These are phyloP conservation scores for Phoxinus dragarum DNA, from an alignment of 2,797 vertebrate species.

Conservation along the genomic window DNA sequence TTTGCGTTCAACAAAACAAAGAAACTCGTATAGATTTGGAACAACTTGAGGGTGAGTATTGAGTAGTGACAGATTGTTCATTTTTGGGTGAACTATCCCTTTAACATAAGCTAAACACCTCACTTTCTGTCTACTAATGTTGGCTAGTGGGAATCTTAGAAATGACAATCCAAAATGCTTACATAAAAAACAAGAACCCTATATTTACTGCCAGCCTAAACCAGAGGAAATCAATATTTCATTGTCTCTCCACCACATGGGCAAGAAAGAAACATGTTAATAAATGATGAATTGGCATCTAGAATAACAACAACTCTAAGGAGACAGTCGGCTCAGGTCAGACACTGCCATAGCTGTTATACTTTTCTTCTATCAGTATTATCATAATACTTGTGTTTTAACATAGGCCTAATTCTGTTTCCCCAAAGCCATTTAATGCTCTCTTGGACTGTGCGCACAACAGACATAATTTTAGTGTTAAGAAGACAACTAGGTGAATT, in stretches of 20 bases:
- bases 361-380: neutral
- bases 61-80: neutral
- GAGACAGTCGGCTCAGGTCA: constrained; percentile 59
- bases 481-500: neutral
- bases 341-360: neutral
- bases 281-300: constrained; percentile 74
- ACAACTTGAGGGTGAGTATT: too few species aligned
- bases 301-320: constrained; percentile 70
- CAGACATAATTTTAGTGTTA: neutral
- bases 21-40: too few species aligned
- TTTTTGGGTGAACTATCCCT: neutral
- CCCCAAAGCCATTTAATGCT: neutral
- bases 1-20: too few species aligned
- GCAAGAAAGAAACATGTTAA: constrained; percentile 68
- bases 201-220: constrained; percentile 49
- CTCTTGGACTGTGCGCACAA: neutral
- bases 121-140: neutral
- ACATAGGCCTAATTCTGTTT: neutral
- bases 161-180: constrained; percentile 55
- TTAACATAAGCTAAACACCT: neutral
- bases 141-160: neutral
- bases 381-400: neutral
- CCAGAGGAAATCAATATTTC: constrained; percentile 77
- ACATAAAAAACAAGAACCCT: constrained; percentile 63
- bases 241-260: constrained; percentile 66